Conservation (phyloP, 2,888 invertebrate genomes). For the Pasiphila rectangulata region DNA sequence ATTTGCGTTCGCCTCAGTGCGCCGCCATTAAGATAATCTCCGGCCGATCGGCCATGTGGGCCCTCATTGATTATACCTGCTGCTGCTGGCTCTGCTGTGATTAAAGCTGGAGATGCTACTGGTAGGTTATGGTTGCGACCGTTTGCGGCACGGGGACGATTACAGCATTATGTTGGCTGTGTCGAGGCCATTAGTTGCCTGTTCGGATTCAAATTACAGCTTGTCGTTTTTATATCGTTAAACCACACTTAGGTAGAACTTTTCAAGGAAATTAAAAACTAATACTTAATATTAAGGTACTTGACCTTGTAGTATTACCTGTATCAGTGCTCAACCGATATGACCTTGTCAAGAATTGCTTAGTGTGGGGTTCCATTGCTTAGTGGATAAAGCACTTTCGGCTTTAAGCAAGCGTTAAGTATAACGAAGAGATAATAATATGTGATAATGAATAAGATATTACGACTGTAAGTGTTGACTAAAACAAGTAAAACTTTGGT, state of each 20-base stretch:
- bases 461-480: too few species aligned
- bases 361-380: too few species aligned
- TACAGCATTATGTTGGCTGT: background rate
- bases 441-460: too few species aligned
- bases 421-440: too few species aligned
- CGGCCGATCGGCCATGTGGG: conserved; percentile 45
- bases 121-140: conserved; percentile 5
- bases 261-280: too few species aligned
- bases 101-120: conserved; percentile 26
- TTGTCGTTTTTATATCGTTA: background rate
- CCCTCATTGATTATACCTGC: conserved; percentile 56
- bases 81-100: conserved; percentile 23
- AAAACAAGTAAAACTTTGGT: too few species aligned
- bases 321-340: too few species aligned
- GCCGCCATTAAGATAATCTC: conserved; percentile 73
- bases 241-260: background rate
- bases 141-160: conserved; percentile 1
- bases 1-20: conserved; percentile 58
- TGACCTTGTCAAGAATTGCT: too few species aligned
- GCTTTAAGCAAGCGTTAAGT: too few species aligned
- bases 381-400: too few species aligned
- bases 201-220: background rate
- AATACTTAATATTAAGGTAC: too few species aligned
- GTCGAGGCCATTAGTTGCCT: background rate
- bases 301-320: too few species aligned